phyloP scores from a whole-genome alignment of 1,140 invertebrate genomes.

The Drosophila sproati region DNA sequence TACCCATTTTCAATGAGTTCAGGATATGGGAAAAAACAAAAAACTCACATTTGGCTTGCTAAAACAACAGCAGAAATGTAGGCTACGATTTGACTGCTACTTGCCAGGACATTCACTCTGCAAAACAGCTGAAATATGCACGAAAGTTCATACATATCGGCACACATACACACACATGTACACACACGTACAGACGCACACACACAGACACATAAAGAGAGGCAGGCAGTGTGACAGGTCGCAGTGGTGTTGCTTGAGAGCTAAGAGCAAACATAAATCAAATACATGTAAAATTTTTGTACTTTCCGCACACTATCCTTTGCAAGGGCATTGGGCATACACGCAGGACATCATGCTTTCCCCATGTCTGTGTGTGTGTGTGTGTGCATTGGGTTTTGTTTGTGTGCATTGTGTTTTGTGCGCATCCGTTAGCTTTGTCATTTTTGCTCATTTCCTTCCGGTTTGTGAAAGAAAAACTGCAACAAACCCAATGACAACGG shows the following conservation, averaged over 20 bases:
- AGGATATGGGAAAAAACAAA: conserved; percentile 21
- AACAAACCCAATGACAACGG: conserved; percentile 38
- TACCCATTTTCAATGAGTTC: not conserved
- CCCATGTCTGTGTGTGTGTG: conserved; percentile 10
- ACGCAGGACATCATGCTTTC: conserved; percentile 20
- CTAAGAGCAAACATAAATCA: conserved; percentile 73
- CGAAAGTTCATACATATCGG: conserved; percentile 7
- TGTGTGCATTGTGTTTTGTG: conserved; percentile 79
- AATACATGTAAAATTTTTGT: conserved; percentile 80
- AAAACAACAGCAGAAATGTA: conserved; percentile 80
- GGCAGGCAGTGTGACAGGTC: conserved; percentile 16
- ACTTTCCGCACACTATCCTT: conserved; percentile 81
- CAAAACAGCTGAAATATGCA: conserved; percentile 39
- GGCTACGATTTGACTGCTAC: conserved; percentile 75
- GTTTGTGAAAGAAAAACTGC: conserved; percentile 72
- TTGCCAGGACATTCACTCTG: conserved; percentile 56
- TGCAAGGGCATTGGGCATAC: conserved; percentile 68
- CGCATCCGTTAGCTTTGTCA: conserved; percentile 83
- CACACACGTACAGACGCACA: not conserved
- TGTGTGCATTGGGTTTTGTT: conserved; percentile 12
- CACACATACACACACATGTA: conserved; percentile 5
- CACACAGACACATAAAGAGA: not conserved
- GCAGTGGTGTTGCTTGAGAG: conserved; percentile 34
- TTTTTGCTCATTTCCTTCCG: conserved; percentile 83
- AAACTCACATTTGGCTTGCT: conserved; percentile 42